Percentiles rank a stretch among this genome's conserved stretches.
These are phyloP conservation scores for Agrilus mali DNA, from an alignment of 2,888 invertebrate species.

Conservation along the genomic window DNA sequence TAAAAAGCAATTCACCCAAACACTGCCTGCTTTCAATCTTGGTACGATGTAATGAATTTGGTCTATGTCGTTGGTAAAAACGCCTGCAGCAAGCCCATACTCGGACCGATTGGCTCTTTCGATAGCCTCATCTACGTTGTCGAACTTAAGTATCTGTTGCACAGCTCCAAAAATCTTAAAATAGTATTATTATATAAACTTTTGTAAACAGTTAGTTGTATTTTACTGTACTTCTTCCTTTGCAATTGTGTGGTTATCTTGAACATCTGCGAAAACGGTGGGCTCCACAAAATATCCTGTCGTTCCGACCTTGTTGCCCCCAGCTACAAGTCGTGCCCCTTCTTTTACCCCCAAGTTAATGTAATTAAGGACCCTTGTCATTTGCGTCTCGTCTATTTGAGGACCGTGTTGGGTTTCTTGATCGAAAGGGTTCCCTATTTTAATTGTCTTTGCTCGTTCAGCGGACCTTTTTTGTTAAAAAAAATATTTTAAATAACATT, in stretches of 20 bases:
- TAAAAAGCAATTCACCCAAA: constrained; percentile 94
- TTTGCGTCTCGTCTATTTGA: constrained; percentile 76
- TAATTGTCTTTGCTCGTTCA: constrained; percentile 61
- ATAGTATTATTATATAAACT: not conserved
- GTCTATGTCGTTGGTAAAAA: constrained; percentile 86
- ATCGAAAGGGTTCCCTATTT: constrained; percentile 83
- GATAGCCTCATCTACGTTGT: constrained; percentile 72
- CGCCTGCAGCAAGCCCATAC: constrained; percentile 89
- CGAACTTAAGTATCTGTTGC: constrained; percentile 85
- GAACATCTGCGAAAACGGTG: constrained; percentile 77
- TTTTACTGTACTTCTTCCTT: constrained; percentile 51
- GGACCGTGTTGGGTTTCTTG: constrained; percentile 75
- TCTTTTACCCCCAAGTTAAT: constrained; percentile 72
- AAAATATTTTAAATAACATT: not conserved
- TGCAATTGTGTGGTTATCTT: constrained; percentile 77
- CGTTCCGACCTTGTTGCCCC: constrained; percentile 54
- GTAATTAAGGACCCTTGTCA: constrained; percentile 65
- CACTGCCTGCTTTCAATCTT: constrained; percentile 65
- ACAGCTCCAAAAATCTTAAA: constrained; percentile 90
- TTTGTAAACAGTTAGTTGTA: not conserved
- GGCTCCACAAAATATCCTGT: constrained; percentile 78
- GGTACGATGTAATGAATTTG: constrained; percentile 73
- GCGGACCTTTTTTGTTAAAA: constrained; percentile 39
- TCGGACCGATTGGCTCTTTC: constrained; percentile 77
- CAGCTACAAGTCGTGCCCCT: constrained; percentile 73